Evolutionary conservation across 92 coral and sea anemone species (phyloP), one percentile per base, ranked within the genome.

Genomic region (Plumapathes pennacea): DNA sequence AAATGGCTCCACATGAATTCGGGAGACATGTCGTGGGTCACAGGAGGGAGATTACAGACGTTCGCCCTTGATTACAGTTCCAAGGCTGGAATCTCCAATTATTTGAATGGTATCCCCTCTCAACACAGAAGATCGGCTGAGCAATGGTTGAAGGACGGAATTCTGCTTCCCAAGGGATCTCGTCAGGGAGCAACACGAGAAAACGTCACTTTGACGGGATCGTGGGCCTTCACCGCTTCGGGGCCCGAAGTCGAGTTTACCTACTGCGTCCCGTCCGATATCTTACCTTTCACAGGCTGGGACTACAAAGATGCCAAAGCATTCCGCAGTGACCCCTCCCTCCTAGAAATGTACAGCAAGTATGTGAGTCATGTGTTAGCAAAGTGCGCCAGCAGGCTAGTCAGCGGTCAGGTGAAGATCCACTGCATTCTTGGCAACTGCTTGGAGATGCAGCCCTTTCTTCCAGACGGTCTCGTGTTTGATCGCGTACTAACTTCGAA

Each of bases 201-300:
- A 42, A 86, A 86, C 52, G 41, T 77, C 30, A 85, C 91, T 12
- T 60, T 85, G 60, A 66, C 77, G 10, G 92, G 92, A 10, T 59
- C 62, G 2, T 8, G 26, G 7, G 10, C 22, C 22, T 15, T 21
- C 40, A 9, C 41, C 5, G 31, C 12, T 23, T 2, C 29, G 42
- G 45, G 32, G 22, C 24, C 5, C 6, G 60, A 46, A 5, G 25
- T 51, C 0, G n/a, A n/a, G n/a, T 78, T 51, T 59, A 37, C 60
- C 5, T 80, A 80, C 57, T 9, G 57, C 7, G 26, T 59, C 2
- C 46, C 37, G 27, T 10, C 63, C 5, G 63, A 38, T 17, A 40
- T 20, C 17, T 28, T 50, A 10, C 92, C 95, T 10, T 86, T 86
- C 54, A 17, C 37, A 4, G 47, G 73, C 44, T 86, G 95, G 95